Percentiles rank a stretch among this genome's conserved stretches.
Evolutionary conservation across 2,888 invertebrate species (phyloP).

Genomic region (Leucozona laternaria): DNA sequence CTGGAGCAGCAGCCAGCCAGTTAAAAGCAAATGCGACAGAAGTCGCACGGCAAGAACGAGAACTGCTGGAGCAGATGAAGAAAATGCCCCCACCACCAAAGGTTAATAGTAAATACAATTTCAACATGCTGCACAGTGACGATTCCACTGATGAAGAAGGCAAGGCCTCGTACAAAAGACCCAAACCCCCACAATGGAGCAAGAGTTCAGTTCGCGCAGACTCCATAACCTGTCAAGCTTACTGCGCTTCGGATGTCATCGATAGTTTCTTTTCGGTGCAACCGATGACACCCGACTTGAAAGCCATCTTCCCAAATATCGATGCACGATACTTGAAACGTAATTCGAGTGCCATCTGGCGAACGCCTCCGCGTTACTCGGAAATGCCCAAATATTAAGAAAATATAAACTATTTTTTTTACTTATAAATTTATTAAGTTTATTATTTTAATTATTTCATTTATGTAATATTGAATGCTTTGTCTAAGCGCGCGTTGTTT

Average conservation of each 20-base stretch:
- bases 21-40: conserved; percentile 77
- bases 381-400: conserved; percentile 84
- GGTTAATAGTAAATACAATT: conserved; percentile 80
- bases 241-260: conserved; percentile 83
- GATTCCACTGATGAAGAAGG: conserved; percentile 84
- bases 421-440: conserved; percentile 66
- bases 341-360: conserved; percentile 91
- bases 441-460: conserved; percentile 42
- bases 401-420: conserved; percentile 1
- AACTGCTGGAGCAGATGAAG: conserved; percentile 79
- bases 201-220: conserved; percentile 84
- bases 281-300: conserved; percentile 87
- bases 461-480: conserved; percentile 40
- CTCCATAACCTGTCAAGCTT: conserved; percentile 84
- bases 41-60: conserved; percentile 79
- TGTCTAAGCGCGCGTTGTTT: conserved; percentile 44
- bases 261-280: conserved; percentile 87
- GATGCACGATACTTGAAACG: conserved; percentile 87
- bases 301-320: conserved; percentile 88
- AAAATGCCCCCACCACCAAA: conserved; percentile 80
- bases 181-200: conserved; percentile 83
- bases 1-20: conserved; percentile 71
- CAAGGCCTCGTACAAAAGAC: conserved; percentile 80
- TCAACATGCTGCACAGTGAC: conserved; percentile 83
- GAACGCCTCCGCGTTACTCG: conserved; percentile 88